phyloP scores from a whole-genome alignment of 1,140 invertebrate genomes.

The Maniola jurtina region DNA sequence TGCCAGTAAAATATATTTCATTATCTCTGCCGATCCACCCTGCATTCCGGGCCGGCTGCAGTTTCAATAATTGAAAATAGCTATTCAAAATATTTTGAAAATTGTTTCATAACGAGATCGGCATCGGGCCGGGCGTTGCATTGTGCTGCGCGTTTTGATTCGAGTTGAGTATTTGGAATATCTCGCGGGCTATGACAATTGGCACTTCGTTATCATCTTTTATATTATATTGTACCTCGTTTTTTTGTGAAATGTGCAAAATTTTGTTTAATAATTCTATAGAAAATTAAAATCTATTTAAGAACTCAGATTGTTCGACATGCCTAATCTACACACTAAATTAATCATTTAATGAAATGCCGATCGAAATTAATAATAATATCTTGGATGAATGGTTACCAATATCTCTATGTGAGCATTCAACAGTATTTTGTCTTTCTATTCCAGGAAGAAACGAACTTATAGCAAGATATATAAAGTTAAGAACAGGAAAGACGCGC shows the following conservation, averaged over 20 bases:
- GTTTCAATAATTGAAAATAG: slow-evolving; percentile 77
- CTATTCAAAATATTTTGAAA: slow-evolving; percentile 78
- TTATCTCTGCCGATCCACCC: slow-evolving; percentile 48
- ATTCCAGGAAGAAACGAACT: slow-evolving; percentile 98
- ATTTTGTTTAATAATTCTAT: too few species aligned
- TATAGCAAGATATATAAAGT: slow-evolving; percentile 99
- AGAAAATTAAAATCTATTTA: too few species aligned
- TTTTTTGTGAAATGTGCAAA: not conserved
- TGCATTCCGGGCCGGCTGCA: slow-evolving; percentile 65
- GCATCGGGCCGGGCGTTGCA: slow-evolving; percentile 50
- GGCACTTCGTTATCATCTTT: slow-evolving; percentile 31
- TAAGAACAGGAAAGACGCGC: slow-evolving; percentile 98
- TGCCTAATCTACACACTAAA: too few species aligned
- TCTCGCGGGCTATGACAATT: slow-evolving; percentile 60
- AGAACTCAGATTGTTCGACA: too few species aligned
- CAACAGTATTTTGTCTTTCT: slow-evolving; percentile 26
- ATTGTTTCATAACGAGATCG: slow-evolving; percentile 72
- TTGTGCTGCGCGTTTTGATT: slow-evolving; percentile 53
- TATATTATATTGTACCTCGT: not conserved
- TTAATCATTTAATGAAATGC: too few species aligned
- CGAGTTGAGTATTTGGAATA: slow-evolving; percentile 58
- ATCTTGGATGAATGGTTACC: too few species aligned
- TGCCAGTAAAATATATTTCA: slow-evolving; percentile 47
- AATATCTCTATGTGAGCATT: too few species aligned
- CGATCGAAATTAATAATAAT: too few species aligned